These are phyloP conservation scores for Megalops cyprinoides DNA, from an alignment of 2,797 vertebrate species.

Conservation along the genomic window DNA sequence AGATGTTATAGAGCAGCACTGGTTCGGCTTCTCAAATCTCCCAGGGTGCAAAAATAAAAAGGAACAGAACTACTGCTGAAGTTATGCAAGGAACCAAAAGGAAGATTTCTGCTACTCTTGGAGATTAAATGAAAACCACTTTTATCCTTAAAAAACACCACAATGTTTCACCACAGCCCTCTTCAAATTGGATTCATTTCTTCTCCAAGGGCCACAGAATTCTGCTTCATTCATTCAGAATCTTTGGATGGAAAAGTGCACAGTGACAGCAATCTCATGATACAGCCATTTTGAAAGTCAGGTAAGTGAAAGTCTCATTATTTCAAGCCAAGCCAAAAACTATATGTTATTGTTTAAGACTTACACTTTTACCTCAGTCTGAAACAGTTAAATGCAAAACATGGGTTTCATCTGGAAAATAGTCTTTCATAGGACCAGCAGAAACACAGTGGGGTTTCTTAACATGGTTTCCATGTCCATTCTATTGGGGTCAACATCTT, in stretches of 20 bases:
- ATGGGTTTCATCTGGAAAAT: neutral
- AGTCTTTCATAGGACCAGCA: neutral
- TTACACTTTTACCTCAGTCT: neutral
- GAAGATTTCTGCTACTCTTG: too few species aligned
- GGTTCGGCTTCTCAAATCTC: too few species aligned
- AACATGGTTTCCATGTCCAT: neutral
- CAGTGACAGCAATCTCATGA: neutral
- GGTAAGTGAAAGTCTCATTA: neutral
- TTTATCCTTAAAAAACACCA: too few species aligned
- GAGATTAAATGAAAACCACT: too few species aligned
- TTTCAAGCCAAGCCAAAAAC: neutral
- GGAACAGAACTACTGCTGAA: too few species aligned
- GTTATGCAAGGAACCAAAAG: too few species aligned
- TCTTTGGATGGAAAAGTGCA: neutral
- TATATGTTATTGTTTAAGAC: neutral
- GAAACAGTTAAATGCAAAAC: neutral
- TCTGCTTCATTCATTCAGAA: too few species aligned
- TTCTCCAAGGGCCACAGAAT: too few species aligned
- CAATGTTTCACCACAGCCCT: too few species aligned
- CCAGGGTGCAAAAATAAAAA: too few species aligned
- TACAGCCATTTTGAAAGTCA: neutral
- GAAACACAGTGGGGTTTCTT: neutral
- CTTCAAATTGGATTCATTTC: too few species aligned
- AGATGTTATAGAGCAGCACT: too few species aligned
- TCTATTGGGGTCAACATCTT: constrained; percentile 38